A percentile compares a stretch with the other conserved stretches of the same genome.
phyloP scores from a whole-genome alignment of 1,140 invertebrate species.

The Temnothorax nylanderi region DNA sequence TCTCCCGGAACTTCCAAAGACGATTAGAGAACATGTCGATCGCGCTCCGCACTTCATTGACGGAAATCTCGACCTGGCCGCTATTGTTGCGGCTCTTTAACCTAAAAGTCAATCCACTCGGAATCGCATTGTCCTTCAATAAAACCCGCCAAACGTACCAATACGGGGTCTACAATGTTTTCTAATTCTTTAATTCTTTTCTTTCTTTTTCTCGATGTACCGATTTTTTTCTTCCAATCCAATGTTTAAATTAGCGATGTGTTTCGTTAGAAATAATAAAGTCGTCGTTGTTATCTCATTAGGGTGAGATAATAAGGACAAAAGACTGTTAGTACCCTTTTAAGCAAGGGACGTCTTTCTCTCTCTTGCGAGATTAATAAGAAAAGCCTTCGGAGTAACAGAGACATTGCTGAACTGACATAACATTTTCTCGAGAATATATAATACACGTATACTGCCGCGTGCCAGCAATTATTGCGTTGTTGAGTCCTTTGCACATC shows the following conservation, averaged over 20 bases:
- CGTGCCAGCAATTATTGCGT: slow-evolving; percentile 66
- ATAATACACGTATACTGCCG: slow-evolving; percentile 23
- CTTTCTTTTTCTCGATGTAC: neutral
- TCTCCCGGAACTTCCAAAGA: slow-evolving; percentile 49
- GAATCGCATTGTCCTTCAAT: neutral
- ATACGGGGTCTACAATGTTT: neutral
- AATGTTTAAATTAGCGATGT: neutral
- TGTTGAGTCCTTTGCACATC: slow-evolving; percentile 48
- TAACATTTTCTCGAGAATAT: slow-evolving; percentile 28
- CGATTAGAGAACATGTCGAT: slow-evolving; percentile 54
- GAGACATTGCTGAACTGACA: slow-evolving; percentile 55
- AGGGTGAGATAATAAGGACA: slow-evolving; percentile 29
- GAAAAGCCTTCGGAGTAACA: slow-evolving; percentile 24
- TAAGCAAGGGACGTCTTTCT: slow-evolving; percentile 61
- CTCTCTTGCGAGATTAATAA: slow-evolving; percentile 61
- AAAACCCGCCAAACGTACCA: neutral
- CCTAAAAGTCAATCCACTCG: slow-evolving; percentile 9
- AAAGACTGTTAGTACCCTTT: slow-evolving; percentile 41
- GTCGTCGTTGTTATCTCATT: slow-evolving; percentile 67
- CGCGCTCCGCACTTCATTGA: slow-evolving; percentile 24
- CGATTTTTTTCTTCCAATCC: neutral
- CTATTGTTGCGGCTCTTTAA: slow-evolving; percentile 40
- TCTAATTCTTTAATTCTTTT: neutral
- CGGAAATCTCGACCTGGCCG: neutral
- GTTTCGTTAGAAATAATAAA: slow-evolving; percentile 39